Evolutionary conservation across 1,140 invertebrate species (phyloP).

Genomic region (Lucilia cuprina): DNA sequence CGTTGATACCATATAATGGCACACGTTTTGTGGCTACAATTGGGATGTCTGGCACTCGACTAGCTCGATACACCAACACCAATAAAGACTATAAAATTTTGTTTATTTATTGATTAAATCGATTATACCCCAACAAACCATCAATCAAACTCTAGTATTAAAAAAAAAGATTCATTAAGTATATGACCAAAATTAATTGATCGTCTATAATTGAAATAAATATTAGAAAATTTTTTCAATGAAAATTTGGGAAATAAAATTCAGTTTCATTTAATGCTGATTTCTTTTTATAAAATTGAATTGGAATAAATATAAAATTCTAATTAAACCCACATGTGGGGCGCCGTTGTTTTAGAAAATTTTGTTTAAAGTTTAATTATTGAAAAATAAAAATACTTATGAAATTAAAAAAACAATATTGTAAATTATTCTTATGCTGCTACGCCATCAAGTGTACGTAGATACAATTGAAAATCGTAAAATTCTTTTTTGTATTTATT

Average conservation of each 20-base stretch:
- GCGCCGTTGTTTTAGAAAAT: no score
- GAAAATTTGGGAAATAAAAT: background rate
- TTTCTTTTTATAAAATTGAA: background rate
- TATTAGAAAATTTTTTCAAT: background rate
- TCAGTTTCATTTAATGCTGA: background rate
- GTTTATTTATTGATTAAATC: background rate
- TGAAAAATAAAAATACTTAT: no score
- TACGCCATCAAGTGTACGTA: no score
- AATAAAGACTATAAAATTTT: background rate
- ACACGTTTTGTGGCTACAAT: background rate
- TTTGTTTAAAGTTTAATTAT: no score
- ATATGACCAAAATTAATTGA: background rate
- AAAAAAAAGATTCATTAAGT: background rate
- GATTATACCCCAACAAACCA: background rate
- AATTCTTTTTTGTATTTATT: no score
- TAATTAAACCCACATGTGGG: constrained; percentile 34
- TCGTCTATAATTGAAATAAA: background rate
- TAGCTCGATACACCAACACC: background rate
- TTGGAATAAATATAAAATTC: background rate
- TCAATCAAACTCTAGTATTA: background rate
- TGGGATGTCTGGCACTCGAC: background rate
- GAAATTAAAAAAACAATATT: no score
- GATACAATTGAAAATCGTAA: no score
- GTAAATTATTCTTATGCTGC: no score
- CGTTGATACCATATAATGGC: background rate